Base-by-base conservation (phyloP, 1,140 invertebrate genomes). In the Pollicipes pollicipes region DNA sequence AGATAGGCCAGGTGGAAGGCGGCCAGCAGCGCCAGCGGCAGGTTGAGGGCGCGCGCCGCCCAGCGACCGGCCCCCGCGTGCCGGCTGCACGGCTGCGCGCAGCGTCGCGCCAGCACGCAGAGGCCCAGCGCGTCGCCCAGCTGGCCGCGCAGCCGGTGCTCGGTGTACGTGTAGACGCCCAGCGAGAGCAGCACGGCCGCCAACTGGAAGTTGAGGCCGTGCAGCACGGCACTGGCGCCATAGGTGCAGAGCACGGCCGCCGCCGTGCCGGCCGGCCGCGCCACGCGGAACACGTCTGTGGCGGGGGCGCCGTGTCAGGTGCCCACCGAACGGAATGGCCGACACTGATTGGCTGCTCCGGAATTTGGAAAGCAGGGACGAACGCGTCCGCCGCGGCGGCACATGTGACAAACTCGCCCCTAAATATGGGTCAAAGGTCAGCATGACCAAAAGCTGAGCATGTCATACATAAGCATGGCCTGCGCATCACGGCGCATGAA, bases 151-250 rank as follows among this genome's bases (percentile, higher is more conserved):
- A 95, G 82, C 76, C 87, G 86, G 78, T 89, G 86, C 81, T 97
- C 94, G 26, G 93, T 85, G 80, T 90, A 95, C 8, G 92, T 93
- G 81, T 95, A 95, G 74, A 91, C 83, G 58, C 93, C 94, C 76
- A 97, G 83, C 70, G 91, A 94, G 4, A 97, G 81, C 58, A 98
- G 81, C 10, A 97, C 92, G 68, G 91, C 86, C 28, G 91, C 89
- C 66, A 97, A 83, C 79, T 93, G 90, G 75, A 95, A 89, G 80
- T 96, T 95, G 66, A 95, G 82, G 45, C 94, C 94, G 81, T 97
- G 95, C 26, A 98, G 81, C 45, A 97, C 81, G 67, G 94, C 89
- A 76, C 93, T 96, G 24, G 91, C 86, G 26, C 87, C 78, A 82
- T 95, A 98, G 0, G 95, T 97, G 32, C 87, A 78, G 27, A 94